Base-by-base conservation (phyloP, 2,113 vertebrate genomes). In the Solea solea region DNA sequence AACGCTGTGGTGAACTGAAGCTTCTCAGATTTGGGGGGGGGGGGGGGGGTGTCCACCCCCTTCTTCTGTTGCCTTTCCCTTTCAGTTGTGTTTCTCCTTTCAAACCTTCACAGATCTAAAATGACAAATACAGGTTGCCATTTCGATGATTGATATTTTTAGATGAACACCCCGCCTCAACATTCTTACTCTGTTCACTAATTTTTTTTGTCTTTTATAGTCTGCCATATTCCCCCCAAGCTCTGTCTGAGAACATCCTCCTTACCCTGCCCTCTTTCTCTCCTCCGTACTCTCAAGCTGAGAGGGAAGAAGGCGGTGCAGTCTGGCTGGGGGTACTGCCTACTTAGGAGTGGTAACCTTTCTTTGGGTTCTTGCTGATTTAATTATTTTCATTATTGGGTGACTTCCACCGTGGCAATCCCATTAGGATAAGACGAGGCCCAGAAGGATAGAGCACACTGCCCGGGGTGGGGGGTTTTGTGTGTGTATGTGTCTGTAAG, bases 351-450 rank as follows among this genome's bases (percentile, higher is more conserved):
- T 50, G 69, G 48, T 69, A 82, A 84, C 86, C 86, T 88, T 90
- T 89, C 74, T 82, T 69, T 81, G 56, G 80, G 70, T 84, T 80
- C 79, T 89, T 82, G 75, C 86, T 85, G 86, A 90, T 90, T 84
- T 75, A 80, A 89, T 91, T 91, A 88, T 88, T 84, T 84, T 75
- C 81, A 89, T 91, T 91, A 88, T 88, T 84, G 76, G 74, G 62
- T 84, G 84, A 86, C 86, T 86, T 87, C 87, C 85, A 91, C 87
- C 84, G 54, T 90, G 85, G 77, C 86, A 91, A 93, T 93, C 92
- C 86, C 87, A 91, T 92, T 90, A 91, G 87, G 74, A 79, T 88
- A 87, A 88, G 85, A 88, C 64, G 53, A 57, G 49, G 82, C 88
- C 81, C 86, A 90, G 88, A 69, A 62, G 89, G 90, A 83, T 74